These are phyloP conservation scores for Chroicocephalus ridibundus DNA, from an alignment of 2,113 vertebrate species.

Conservation along the genomic window DNA sequence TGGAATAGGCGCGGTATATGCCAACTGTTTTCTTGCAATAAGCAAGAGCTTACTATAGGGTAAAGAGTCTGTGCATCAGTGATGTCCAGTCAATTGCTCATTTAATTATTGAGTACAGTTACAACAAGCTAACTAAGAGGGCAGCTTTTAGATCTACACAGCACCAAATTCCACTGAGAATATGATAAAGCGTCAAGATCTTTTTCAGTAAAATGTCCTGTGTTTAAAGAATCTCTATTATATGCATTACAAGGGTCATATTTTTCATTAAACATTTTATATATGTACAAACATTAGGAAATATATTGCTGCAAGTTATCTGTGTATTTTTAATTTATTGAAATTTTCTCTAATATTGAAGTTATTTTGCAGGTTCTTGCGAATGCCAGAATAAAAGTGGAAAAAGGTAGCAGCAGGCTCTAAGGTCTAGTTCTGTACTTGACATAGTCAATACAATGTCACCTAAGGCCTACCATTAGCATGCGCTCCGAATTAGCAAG, in stretches of 20 bases:
- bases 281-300: neutral
- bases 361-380: neutral
- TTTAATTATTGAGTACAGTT: neutral
- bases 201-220: neutral
- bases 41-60: neutral
- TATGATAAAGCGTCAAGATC: neutral
- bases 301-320: neutral
- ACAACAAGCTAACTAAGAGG: neutral
- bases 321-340: neutral
- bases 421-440: neutral
- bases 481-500: neutral
- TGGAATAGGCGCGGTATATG: neutral
- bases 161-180: neutral
- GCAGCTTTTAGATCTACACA: neutral
- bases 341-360: neutral
- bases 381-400: neutral
- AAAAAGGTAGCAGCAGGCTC: neutral
- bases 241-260: neutral
- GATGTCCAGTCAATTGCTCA: neutral
- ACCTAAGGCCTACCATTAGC: neutral
- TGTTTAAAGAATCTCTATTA: neutral
- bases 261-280: neutral
- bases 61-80: neutral
- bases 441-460: fast-evolving
- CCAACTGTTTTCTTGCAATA: neutral